phyloP scores from a whole-genome alignment of 2,888 invertebrate species.

The Helobdella robusta region DNA sequence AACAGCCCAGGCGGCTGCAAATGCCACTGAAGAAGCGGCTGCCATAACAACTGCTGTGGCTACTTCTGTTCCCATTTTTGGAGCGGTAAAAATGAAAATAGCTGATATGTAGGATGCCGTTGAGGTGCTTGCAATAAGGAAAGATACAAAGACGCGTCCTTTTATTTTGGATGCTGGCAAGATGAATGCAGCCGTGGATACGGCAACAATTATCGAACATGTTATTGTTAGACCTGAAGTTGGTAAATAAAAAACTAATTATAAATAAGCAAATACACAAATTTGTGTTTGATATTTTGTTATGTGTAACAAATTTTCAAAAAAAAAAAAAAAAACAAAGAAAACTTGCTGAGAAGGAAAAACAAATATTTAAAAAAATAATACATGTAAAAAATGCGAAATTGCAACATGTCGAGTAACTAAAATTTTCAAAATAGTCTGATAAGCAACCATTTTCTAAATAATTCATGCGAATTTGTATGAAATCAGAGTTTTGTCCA shows the following conservation, averaged over 20 bases:
- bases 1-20: constrained; percentile 34
- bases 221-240: constrained; percentile 30
- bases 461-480: too few relatives aligned
- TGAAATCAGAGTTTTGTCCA: too few relatives aligned
- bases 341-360: too few relatives aligned
- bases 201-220: constrained; percentile 30
- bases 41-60: constrained; percentile 29
- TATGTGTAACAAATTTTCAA: too few relatives aligned
- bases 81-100: constrained; percentile 24
- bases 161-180: constrained; percentile 30
- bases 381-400: too few relatives aligned
- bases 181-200: constrained; percentile 25
- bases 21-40: constrained; percentile 30
- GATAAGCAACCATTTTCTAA: too few relatives aligned
- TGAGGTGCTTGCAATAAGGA: constrained; percentile 22
- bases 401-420: too few relatives aligned
- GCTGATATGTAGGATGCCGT: constrained; percentile 27
- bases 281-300: too few relatives aligned
- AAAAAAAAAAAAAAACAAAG: too few relatives aligned
- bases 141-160: constrained; percentile 27
- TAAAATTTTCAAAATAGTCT: too few relatives aligned
- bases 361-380: too few relatives aligned
- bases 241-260: background rate
- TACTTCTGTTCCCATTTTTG: constrained; percentile 27
- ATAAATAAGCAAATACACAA: too few relatives aligned